Conservation (phyloP, 2,113 vertebrate species). For the Pionites leucogaster region DNA sequence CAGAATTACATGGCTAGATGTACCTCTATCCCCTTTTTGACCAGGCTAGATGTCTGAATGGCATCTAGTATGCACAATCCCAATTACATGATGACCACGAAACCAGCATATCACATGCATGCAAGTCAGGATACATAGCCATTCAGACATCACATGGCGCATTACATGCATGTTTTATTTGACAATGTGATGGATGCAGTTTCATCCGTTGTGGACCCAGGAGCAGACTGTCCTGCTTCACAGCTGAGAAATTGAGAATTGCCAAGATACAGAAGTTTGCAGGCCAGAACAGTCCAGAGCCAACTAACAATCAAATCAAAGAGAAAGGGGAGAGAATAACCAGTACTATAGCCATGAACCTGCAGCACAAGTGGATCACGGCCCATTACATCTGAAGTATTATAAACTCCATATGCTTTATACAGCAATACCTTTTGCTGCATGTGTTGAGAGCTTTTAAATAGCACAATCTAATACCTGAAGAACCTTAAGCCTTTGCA, state of each 20-base stretch:
- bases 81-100: rapidly evolving
- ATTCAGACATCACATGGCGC: no score
- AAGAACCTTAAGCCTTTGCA: neutral
- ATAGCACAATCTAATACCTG: neutral
- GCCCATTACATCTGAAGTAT: neutral
- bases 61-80: neutral
- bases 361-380: neutral
- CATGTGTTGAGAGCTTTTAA: neutral
- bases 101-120: neutral
- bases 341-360: neutral
- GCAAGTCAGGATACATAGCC: neutral
- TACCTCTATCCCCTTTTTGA: neutral
- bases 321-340: neutral
- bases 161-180: neutral
- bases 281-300: neutral
- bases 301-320: neutral
- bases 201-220: neutral
- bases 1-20: neutral
- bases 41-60: neutral
- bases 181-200: rapidly evolving
- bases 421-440: neutral
- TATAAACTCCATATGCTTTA: neutral
- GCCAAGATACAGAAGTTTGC: neutral
- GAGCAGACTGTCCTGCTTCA: neutral
- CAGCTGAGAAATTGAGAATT: neutral